Conservation (phyloP, 2,888 invertebrate species). For the Hirudinaria manillensis region DNA sequence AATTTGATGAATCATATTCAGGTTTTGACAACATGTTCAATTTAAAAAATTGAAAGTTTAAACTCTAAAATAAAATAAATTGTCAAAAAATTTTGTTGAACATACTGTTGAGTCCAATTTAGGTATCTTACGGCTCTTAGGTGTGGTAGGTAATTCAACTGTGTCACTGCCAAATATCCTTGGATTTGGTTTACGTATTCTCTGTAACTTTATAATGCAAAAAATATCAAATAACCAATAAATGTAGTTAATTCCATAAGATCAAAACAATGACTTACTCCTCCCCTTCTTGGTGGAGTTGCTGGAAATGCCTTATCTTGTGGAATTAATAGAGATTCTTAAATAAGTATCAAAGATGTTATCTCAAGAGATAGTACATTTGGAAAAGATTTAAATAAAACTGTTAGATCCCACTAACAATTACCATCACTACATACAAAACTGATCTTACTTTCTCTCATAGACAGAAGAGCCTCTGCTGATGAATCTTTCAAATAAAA, state of each 20-base stretch:
- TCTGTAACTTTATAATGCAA: conserved; percentile 18
- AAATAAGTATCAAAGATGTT: not conserved
- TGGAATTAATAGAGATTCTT: not conserved
- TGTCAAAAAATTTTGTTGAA: too few relatives aligned
- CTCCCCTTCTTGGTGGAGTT: conserved; percentile 31
- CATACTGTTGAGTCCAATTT: conserved; percentile 30
- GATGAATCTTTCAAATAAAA: conserved; percentile 57
- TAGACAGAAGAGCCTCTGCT: conserved; percentile 59
- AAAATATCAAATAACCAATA: not conserved
- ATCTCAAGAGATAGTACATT: too few relatives aligned
- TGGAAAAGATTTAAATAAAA: too few relatives aligned
- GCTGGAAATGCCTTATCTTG: conserved; percentile 25
- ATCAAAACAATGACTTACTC: conserved; percentile 26
- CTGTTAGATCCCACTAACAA: not conserved
- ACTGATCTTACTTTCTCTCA: conserved; percentile 59
- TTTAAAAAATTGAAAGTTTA: too few relatives aligned
- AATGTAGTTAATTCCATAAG: not conserved
- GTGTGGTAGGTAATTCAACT: conserved; percentile 33
- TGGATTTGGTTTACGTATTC: conserved; percentile 41
- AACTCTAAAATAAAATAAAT: too few relatives aligned
- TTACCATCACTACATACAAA: not conserved
- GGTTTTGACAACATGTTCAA: not conserved
- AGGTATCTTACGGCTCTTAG: conserved; percentile 33
- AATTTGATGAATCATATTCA: not conserved
- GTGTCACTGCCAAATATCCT: conserved; percentile 40